These are phyloP conservation scores for Platycheirus rosarum DNA, from an alignment of 2,888 invertebrate genomes.

Conservation along the genomic window DNA sequence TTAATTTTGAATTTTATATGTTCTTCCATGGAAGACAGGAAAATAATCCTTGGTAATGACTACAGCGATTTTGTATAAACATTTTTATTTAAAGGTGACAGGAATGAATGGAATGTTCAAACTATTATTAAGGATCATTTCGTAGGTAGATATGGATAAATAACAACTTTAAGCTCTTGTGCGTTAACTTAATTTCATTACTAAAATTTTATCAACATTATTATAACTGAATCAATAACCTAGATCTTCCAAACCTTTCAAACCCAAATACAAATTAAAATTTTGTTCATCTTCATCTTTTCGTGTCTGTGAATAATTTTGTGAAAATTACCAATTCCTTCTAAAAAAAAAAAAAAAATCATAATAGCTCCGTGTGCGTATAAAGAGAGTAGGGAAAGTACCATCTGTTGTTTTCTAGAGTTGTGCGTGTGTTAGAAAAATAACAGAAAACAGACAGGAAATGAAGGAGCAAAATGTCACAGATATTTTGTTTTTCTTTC, in stretches of 20 bases:
- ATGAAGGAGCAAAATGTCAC: no score
- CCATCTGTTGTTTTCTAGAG: not conserved
- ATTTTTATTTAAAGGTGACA: no score
- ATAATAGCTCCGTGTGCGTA: no score
- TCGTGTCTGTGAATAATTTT: not conserved
- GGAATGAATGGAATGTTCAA: no score
- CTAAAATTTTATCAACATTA: not conserved
- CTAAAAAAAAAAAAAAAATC: not conserved
- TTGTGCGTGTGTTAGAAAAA: not conserved
- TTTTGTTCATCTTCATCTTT: not conserved
- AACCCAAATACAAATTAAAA: not conserved
- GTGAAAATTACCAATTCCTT: not conserved
- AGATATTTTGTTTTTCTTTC: no score
- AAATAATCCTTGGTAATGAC: no score
- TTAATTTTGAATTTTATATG: not conserved
- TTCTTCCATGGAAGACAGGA: no score
- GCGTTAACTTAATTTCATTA: no score
- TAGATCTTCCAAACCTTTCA: not conserved
- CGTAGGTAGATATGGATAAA: not conserved
- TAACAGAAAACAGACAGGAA: not conserved
- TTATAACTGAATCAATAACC: not conserved
- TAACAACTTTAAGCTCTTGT: not conserved
- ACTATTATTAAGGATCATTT: no score
- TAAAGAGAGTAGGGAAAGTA: no score
- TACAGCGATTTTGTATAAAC: no score